Evolutionary conservation across 1,140 invertebrate species (phyloP).

Genomic region (Diachasma alloeum): DNA sequence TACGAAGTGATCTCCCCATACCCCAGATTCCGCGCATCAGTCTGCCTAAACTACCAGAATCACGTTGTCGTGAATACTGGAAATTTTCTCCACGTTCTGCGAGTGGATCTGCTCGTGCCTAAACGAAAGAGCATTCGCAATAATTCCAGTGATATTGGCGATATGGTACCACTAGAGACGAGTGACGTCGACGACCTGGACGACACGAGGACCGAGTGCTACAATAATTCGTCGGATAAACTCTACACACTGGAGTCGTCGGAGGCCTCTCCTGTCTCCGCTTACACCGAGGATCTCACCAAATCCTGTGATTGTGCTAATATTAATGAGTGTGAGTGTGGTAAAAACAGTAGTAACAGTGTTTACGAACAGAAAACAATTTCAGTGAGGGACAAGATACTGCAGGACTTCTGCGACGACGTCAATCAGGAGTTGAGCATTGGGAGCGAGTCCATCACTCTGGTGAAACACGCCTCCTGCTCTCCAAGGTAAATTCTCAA

Average conservation of each 20-base stretch:
- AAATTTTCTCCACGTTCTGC: conserved; percentile 74
- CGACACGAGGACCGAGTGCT: conserved; percentile 47
- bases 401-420: conserved; percentile 62
- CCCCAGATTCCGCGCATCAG: conserved; percentile 70
- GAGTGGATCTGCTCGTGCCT: conserved; percentile 63
- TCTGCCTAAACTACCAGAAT: conserved; percentile 72
- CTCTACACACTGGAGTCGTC: conserved; percentile 16
- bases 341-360: conserved; percentile 29
- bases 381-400: conserved; percentile 60
- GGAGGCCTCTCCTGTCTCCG: neutral
- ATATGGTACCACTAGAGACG: too few relatives aligned
- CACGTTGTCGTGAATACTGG: conserved; percentile 77
- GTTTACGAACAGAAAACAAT: conserved; percentile 49
- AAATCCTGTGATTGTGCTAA: conserved; percentile 51
- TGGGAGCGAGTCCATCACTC: conserved; percentile 57
- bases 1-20: conserved; percentile 76
- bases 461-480: conserved; percentile 61
- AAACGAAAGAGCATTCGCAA: conserved; percentile 42
- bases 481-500: too few relatives aligned
- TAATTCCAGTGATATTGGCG: neutral
- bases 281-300: conserved; percentile 1
- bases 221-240: conserved; percentile 51
- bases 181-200: conserved; percentile 54
- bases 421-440: conserved; percentile 60
- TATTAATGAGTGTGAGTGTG: conserved; percentile 45